These are phyloP conservation scores for Crotalus tigris DNA, from an alignment of 2,113 vertebrate species.

Conservation along the genomic window DNA sequence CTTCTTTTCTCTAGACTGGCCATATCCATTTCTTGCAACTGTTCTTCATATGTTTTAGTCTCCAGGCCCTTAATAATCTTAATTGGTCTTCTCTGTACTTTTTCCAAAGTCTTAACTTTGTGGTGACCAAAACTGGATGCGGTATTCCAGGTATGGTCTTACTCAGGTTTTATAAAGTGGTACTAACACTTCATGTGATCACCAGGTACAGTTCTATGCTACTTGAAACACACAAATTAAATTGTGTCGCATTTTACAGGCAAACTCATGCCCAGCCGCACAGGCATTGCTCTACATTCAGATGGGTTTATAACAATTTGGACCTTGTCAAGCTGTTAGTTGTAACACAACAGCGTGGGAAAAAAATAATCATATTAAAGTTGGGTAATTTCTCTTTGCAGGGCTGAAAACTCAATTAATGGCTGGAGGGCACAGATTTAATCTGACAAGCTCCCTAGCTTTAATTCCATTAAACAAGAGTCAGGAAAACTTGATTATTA, in stretches of 20 bases:
- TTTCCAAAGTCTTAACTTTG: background rate
- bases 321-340: background rate
- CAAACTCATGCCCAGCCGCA: rapidly evolving
- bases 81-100: background rate
- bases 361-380: background rate
- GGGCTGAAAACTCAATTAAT: background rate
- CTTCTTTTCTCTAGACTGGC: background rate
- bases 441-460: background rate
- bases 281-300: background rate
- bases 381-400: background rate
- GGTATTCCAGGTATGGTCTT: background rate
- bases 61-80: background rate
- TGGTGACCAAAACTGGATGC: background rate
- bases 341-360: background rate
- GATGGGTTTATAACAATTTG: background rate
- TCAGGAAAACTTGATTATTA: background rate
- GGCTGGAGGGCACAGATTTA: background rate
- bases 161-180: background rate
- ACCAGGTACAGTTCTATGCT: background rate
- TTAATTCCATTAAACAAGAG: background rate
- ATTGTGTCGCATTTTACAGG: background rate
- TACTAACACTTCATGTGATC: background rate
- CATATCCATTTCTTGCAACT: background rate
- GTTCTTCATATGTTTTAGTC: background rate
- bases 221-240: background rate